These are phyloP conservation scores for Corythornis vintsioides DNA, from an alignment of 2,113 vertebrate genomes.

Conservation along the genomic window DNA sequence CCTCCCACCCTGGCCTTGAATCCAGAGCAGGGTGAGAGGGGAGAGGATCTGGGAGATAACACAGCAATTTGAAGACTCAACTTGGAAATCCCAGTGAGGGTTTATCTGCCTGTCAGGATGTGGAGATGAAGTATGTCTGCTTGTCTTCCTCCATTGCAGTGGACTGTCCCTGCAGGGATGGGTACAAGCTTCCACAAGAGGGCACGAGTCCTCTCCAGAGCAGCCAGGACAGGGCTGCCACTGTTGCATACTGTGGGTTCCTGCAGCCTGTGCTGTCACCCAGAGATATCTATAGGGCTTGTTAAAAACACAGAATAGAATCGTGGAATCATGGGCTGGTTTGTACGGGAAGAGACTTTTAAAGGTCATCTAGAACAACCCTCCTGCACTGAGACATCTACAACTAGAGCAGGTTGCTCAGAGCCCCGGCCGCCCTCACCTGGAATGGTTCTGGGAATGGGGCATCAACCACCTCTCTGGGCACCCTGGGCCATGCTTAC, in stretches of 20 bases:
- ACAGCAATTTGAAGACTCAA: fast-evolving
- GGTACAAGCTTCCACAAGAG: conserved; percentile 33
- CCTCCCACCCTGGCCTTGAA: not conserved
- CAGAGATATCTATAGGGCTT: not conserved
- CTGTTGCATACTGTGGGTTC: fast-evolving
- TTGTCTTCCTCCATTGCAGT: not conserved
- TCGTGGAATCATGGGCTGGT: not conserved
- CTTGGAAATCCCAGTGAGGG: not conserved
- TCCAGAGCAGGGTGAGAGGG: not conserved
- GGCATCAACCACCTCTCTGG: not conserved
- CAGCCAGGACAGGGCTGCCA: not conserved
- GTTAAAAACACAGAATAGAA: not conserved
- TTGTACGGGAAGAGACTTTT: not conserved
- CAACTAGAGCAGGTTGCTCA: not conserved
- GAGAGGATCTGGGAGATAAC: not conserved
- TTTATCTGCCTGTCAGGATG: fast-evolving
- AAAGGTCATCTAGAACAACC: not conserved
- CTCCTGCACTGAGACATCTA: not conserved
- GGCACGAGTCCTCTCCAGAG: not conserved
- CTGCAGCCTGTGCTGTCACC: not conserved
- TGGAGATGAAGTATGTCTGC: not conserved
- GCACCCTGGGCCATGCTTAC: not conserved
- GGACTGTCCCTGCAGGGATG: not conserved
- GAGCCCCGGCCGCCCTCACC: no score
- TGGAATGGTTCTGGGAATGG: not conserved